A percentile compares a stretch with the other conserved stretches of the same genome.
These are phyloP conservation scores for Polietes domitor DNA, from an alignment of 2,888 invertebrate species.

Conservation along the genomic window DNA sequence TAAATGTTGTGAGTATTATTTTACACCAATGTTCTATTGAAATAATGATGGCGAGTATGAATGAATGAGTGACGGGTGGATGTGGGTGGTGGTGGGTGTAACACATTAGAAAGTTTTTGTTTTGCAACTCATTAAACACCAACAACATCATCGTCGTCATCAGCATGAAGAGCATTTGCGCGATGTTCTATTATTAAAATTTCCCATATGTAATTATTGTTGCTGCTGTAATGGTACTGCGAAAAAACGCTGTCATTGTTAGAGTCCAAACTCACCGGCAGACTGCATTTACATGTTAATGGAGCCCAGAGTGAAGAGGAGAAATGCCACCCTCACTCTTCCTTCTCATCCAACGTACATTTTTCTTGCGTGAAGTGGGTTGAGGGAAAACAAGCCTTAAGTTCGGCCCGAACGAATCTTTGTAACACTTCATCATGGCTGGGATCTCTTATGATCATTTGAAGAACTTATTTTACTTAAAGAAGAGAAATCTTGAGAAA, in stretches of 20 bases:
- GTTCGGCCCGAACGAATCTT: no score
- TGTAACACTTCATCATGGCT: not conserved
- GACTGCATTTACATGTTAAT: conserved; percentile 55
- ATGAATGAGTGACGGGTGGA: not conserved
- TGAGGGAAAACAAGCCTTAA: conserved; percentile 25
- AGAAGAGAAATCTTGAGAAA: no score
- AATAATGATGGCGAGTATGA: not conserved
- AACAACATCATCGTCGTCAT: conserved; percentile 32
- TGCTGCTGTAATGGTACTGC: conserved; percentile 12
- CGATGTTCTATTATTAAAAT: conserved; percentile 54
- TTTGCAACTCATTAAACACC: conserved; percentile 52
- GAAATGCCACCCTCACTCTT: conserved; percentile 12
- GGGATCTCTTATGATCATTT: no score
- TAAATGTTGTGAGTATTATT: conserved; percentile 12
- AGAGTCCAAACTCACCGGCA: not conserved
- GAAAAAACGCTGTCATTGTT: not conserved
- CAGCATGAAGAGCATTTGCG: conserved; percentile 34
- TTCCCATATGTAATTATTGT: conserved; percentile 52
- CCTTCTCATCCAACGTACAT: not conserved
- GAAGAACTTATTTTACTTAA: no score
- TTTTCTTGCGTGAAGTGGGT: not conserved
- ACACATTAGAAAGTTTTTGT: conserved; percentile 44
- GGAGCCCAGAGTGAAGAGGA: conserved; percentile 49
- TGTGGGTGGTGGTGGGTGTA: conserved; percentile 22
- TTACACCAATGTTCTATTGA: not conserved